A percentile compares a stretch with the other conserved stretches of the same genome.
phyloP scores from a whole-genome alignment of 92 coral and sea anemone species.

The Metridium senile region DNA sequence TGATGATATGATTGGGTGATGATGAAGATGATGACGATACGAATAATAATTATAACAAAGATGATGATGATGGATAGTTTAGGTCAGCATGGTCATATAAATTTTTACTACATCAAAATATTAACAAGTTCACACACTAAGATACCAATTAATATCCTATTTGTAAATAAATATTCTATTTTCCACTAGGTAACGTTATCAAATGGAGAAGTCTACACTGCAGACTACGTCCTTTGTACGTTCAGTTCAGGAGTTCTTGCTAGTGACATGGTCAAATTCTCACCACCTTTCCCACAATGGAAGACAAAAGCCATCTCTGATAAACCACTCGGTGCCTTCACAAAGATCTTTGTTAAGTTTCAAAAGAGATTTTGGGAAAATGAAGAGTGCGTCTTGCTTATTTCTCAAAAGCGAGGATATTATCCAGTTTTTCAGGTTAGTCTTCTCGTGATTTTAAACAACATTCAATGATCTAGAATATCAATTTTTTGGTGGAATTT shows the following conservation, averaged over 20 bases:
- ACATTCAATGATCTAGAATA: background rate
- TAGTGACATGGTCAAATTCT: slow-evolving; percentile 61
- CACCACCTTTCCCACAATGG: slow-evolving; percentile 75
- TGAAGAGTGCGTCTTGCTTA: slow-evolving; percentile 55
- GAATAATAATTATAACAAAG: too few species aligned
- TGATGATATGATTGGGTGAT: too few species aligned
- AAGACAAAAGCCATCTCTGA: slow-evolving; percentile 62
- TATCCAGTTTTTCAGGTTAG: slow-evolving; percentile 51
- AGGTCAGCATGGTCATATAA: too few species aligned
- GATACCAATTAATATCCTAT: too few species aligned
- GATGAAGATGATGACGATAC: too few species aligned
- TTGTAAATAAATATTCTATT: too few species aligned
- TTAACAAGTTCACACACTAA: too few species aligned
- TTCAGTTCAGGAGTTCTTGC: slow-evolving; percentile 86
- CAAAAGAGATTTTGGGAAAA: slow-evolving; percentile 78
- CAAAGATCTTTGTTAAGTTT: slow-evolving; percentile 75
- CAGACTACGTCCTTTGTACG: slow-evolving; percentile 77
- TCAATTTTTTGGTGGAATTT: background rate
- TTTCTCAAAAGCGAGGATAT: slow-evolving; percentile 41
- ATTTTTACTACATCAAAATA: too few species aligned
- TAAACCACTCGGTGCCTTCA: slow-evolving; percentile 63
- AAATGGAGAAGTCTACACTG: slow-evolving; percentile 63
- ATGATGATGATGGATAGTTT: too few species aligned
- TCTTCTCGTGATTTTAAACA: background rate
- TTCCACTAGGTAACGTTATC: too few species aligned